Percentiles rank a stretch among this genome's conserved stretches.
phyloP scores from a whole-genome alignment of 2,888 invertebrate genomes.

The Allacma fusca region DNA sequence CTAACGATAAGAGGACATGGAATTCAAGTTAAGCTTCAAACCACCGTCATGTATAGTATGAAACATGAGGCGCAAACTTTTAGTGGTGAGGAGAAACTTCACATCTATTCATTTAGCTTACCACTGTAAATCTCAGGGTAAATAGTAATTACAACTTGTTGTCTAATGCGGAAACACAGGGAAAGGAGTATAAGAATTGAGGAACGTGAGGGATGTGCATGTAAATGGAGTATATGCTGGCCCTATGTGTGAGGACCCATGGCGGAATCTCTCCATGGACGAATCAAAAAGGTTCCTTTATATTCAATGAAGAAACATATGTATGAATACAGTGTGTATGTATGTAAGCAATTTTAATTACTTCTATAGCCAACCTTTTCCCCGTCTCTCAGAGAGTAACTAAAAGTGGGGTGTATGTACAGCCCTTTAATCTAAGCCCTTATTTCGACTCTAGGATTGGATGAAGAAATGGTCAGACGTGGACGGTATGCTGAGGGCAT shows the following conservation, averaged over 20 bases:
- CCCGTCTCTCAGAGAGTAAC: too few relatives aligned
- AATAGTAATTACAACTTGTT: constrained; percentile 28
- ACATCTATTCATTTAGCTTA: constrained; percentile 18
- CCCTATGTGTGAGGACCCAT: neutral
- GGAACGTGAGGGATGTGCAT: neutral
- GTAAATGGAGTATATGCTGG: neutral
- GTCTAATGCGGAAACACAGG: constrained; percentile 39
- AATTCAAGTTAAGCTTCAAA: constrained; percentile 21
- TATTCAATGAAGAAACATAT: neutral
- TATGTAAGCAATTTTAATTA: neutral
- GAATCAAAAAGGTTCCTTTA: too few relatives aligned
- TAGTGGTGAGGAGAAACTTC: neutral
- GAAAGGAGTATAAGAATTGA: neutral
- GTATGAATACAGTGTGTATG: too few relatives aligned
- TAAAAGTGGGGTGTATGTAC: too few relatives aligned
- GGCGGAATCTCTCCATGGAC: neutral
- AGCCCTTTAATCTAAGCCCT: too few relatives aligned
- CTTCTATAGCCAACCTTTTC: too few relatives aligned
- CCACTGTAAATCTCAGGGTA: constrained; percentile 19
- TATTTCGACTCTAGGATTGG: neutral
- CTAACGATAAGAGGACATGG: constrained; percentile 39
- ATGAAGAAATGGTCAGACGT: neutral
- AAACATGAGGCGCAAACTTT: constrained; percentile 20
- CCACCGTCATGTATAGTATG: neutral
- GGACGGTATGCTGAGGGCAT: neutral